These are phyloP conservation scores for Drosophila pegasa DNA, from an alignment of 2,888 invertebrate genomes.

Conservation along the genomic window DNA sequence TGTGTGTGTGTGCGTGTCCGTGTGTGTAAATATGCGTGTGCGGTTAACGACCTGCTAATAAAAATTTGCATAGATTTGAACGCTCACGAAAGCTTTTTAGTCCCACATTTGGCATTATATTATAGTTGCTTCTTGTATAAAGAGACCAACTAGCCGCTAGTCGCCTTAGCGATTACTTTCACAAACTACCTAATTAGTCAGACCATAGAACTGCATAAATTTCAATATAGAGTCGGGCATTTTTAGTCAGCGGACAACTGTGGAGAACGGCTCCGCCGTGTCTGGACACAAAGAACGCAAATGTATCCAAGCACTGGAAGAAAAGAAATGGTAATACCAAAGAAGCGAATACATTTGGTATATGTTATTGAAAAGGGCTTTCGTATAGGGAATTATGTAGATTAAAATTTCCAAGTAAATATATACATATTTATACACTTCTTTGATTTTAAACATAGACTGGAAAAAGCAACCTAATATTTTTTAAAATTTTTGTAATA, in stretches of 20 bases:
- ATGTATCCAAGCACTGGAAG: constrained; percentile 10
- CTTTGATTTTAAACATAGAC: too few species aligned
- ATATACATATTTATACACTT: too few species aligned
- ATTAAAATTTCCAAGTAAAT: too few species aligned
- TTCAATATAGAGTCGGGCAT: constrained; percentile 50
- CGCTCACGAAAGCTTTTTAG: constrained; percentile 40
- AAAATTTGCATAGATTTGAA: constrained; percentile 74
- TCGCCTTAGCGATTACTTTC: constrained; percentile 71
- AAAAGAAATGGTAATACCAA: too few species aligned
- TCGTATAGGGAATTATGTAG: too few species aligned
- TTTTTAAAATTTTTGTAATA: too few species aligned
- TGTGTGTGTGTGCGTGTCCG: constrained; percentile 9
- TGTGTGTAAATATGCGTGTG: constrained; percentile 34
- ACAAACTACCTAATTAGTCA: constrained; percentile 79
- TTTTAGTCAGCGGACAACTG: constrained; percentile 3
- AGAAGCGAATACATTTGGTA: too few species aligned
- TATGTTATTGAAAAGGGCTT: too few species aligned
- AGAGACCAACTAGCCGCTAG: constrained; percentile 19
- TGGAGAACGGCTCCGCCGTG: constrained; percentile 62
- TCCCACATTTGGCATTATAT: constrained; percentile 8
- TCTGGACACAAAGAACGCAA: constrained; percentile 53
- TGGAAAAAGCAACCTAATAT: too few species aligned
- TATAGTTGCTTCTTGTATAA: constrained; percentile 4
- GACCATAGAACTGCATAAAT: constrained; percentile 66
- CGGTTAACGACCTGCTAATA: constrained; percentile 79